Evolutionary conservation across 2,113 vertebrate genomes (phyloP).

Genomic region (Bubo bubo): DNA sequence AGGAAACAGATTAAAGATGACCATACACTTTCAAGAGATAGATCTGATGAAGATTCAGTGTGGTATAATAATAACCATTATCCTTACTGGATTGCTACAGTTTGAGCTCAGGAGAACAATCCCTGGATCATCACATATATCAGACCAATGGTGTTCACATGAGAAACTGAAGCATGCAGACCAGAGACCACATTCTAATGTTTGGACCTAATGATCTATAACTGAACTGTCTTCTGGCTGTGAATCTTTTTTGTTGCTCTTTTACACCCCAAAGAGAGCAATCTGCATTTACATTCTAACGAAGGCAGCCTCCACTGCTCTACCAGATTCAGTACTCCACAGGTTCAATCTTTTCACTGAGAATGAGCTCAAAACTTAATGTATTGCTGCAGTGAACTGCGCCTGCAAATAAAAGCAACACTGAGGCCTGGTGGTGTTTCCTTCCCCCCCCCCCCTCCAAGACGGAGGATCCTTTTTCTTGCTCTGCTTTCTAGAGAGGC

Average conservation of each 20-base stretch:
- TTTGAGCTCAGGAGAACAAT: not conserved
- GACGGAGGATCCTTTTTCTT: not conserved
- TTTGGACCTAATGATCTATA: not conserved
- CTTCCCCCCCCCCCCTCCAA: not conserved
- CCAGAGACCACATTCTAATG: not conserved
- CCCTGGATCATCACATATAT: not conserved
- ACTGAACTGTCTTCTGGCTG: not conserved
- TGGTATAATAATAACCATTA: not conserved
- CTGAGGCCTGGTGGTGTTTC: not conserved
- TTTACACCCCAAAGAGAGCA: not conserved
- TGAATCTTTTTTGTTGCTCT: not conserved
- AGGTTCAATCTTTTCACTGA: not conserved
- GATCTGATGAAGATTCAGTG: not conserved
- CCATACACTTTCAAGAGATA: not conserved
- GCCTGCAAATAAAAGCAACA: not conserved
- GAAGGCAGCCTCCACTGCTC: not conserved
- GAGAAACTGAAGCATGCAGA: not conserved
- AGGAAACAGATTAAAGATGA: not conserved
- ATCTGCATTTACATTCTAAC: not conserved
- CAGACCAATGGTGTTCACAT: not conserved
- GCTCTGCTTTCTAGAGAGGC: not conserved
- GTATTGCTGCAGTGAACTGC: not conserved
- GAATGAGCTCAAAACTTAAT: not conserved
- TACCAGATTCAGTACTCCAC: not conserved
- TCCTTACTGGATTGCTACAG: not conserved